Percentiles rank a stretch among this genome's conserved stretches.
Evolutionary conservation across 2,797 vertebrate genomes (phyloP).

Genomic region (Coracias cyanogaster): DNA sequence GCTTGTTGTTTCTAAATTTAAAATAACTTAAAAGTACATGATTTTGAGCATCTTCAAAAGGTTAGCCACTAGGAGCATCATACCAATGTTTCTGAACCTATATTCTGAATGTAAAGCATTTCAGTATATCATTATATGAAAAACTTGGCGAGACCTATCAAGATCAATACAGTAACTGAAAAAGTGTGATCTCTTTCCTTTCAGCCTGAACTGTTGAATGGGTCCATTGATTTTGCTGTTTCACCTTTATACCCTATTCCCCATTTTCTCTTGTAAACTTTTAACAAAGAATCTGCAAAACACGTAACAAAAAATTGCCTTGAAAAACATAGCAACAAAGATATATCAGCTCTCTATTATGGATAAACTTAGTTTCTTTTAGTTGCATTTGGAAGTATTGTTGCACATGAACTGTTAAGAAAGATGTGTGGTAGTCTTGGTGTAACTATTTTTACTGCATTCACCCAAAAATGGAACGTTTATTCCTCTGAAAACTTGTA

Average conservation of each 20-base stretch:
- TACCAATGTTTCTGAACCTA: not conserved
- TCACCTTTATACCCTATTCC: not conserved
- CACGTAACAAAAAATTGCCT: not conserved
- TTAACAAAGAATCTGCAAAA: not conserved
- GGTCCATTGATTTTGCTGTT: conserved; percentile 14
- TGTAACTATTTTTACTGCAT: not conserved
- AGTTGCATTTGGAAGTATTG: not conserved
- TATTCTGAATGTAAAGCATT: not conserved
- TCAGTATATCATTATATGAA: not conserved
- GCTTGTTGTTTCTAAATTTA: not conserved
- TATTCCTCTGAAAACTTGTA: conserved; percentile 2
- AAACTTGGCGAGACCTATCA: not conserved
- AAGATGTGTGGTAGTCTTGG: not conserved
- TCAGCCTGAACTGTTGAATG: not conserved
- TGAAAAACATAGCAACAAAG: not conserved
- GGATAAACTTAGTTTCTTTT: not conserved
- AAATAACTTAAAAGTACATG: not conserved
- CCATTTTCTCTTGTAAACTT: not conserved
- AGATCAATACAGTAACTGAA: not conserved
- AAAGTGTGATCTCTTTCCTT: not conserved
- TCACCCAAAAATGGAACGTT: not conserved
- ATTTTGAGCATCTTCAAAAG: not conserved
- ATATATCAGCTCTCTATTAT: not conserved
- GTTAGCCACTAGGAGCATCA: not conserved
- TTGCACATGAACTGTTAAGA: not conserved